Evolutionary conservation across 2,113 vertebrate genomes (phyloP).

Genomic region (Willisornis vidua): DNA sequence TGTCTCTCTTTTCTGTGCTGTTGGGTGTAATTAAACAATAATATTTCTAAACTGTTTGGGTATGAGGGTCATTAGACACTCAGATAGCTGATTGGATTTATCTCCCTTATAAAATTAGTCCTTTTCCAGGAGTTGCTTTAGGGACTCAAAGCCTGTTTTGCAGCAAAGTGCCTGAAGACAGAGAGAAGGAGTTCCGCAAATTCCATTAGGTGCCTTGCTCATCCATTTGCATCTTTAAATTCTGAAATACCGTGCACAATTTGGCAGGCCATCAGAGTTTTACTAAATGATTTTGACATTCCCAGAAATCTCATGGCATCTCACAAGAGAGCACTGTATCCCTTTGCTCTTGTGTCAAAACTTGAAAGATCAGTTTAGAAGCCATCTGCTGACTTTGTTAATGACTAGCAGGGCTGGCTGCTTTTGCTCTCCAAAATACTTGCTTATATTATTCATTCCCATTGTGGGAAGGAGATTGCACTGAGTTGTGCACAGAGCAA

Average conservation of each 20-base stretch:
- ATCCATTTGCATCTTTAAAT: not conserved
- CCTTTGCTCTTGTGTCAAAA: not conserved
- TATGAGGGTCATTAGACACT: not conserved
- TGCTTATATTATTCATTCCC: not conserved
- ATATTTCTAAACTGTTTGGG: not conserved
- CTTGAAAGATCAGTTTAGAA: not conserved
- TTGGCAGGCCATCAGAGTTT: not conserved
- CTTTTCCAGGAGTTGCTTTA: not conserved
- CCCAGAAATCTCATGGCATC: not conserved
- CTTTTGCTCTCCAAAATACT: not conserved
- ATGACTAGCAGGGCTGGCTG: not conserved
- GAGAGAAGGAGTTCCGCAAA: not conserved
- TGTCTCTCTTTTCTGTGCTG: not conserved
- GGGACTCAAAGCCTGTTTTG: not conserved
- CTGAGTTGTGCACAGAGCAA: not conserved
- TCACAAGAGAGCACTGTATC: not conserved
- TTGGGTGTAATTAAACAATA: conserved; percentile 12
- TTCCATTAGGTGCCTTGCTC: not conserved
- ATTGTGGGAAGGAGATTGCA: not conserved
- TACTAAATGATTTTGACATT: not conserved
- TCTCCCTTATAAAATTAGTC: not conserved
- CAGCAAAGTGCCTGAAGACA: not conserved
- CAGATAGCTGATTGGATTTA: not conserved
- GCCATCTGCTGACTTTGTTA: not conserved
- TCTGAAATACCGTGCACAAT: not conserved